Percentiles rank a stretch among this genome's conserved stretches.
Evolutionary conservation across 2,797 vertebrate species (phyloP).

Genomic region (Rallus crepitans): DNA sequence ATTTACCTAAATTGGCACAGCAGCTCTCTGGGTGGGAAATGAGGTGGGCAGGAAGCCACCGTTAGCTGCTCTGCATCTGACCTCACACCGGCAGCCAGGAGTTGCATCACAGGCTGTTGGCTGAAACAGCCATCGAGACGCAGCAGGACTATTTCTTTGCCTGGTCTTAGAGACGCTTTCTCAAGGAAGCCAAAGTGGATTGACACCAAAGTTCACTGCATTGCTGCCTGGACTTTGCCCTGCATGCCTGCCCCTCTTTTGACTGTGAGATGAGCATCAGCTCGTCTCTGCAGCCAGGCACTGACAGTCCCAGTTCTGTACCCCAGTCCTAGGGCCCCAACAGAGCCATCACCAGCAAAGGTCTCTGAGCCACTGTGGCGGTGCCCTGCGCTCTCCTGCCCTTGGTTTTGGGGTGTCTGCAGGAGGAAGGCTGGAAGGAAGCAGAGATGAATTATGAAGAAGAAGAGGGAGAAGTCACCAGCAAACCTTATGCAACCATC

Average conservation of each 20-base stretch:
- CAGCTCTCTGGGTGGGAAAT: not conserved
- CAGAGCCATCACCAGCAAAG: accelerated
- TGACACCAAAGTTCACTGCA: not conserved
- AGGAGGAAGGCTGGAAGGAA: not conserved
- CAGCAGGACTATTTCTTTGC: not conserved
- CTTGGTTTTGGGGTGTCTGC: not conserved
- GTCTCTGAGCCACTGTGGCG: accelerated
- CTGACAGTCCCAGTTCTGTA: not conserved
- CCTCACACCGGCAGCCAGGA: not conserved
- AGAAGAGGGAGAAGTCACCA: not conserved
- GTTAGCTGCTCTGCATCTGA: not conserved
- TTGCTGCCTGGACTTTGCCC: not conserved
- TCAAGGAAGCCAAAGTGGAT: not conserved
- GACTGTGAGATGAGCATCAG: not conserved
- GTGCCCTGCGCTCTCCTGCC: accelerated
- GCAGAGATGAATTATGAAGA: not conserved
- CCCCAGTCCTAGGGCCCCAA: accelerated
- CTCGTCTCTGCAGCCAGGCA: accelerated
- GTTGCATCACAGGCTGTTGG: not conserved
- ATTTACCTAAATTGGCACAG: not conserved
- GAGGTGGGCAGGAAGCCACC: not conserved
- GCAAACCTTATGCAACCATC: accelerated
- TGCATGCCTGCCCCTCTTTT: not conserved
- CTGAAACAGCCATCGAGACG: not conserved
- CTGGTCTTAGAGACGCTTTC: not conserved